Base-by-base conservation (phyloP, 1,140 invertebrate genomes). In the Zaprionus ornatus region DNA sequence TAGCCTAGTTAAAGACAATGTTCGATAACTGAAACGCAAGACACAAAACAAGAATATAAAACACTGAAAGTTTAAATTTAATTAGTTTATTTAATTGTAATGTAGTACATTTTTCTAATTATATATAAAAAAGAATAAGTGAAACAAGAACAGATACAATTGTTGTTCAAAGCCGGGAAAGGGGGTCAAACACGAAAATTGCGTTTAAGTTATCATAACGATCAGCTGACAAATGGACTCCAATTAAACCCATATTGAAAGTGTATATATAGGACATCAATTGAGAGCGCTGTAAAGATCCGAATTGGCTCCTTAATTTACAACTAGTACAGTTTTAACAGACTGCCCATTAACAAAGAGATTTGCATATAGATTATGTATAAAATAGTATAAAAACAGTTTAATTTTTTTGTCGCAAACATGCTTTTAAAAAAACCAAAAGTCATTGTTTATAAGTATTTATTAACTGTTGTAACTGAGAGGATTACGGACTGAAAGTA, bases 101-200 rank as follows among this genome's bases (percentile, higher is more conserved):
- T 88, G 84, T 87, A 87, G 84, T 90, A 84, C 85, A 84, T 88
- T 88, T 87, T 87, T 87, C 84, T 87, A 87, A 88, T 80, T 88
- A 88, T 84, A 78, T 84, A 83, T 84, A 61, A 56, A 69, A 71
- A 75, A 62, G n/a, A 70, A 67, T 40, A 70, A 61, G 29, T 55
- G 37, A 57, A 63, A 71, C 1, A 50, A 52, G n/a, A 23, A 50
- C 57, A 71, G 63, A 56, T 54, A 64, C 55, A 52, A 52, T 42
- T 48, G 37, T 61, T 74, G 17, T 42, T 54, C 32, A 25, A 40
- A 70, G 12, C 2, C 13, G n/a, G 23, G 32, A 17, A 45, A 45
- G 17, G 19, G 17, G 37, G 40, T 15, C 17, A 60, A 42, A 45
- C 52, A 45, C 3, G 50, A 19, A 19, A 17, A 10, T 2, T 10